Evolutionary conservation across 1,140 invertebrate genomes (phyloP).

Genomic region (Drosophila obscura): DNA sequence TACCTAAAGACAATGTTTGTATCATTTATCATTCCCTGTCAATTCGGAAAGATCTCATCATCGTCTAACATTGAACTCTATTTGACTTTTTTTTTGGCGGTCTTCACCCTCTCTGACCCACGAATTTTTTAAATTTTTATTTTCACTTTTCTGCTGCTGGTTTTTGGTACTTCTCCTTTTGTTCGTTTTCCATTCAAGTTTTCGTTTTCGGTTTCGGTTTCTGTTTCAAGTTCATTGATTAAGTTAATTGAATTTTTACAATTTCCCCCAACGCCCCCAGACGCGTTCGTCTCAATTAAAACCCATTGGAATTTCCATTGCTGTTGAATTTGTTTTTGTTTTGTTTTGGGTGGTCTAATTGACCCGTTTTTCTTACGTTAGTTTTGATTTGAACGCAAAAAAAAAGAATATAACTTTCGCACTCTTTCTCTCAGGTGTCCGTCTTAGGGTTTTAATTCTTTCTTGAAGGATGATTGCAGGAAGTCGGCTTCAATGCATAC

Average conservation of each 20-base stretch:
- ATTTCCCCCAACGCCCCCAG: not conserved
- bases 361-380: conserved; percentile 24
- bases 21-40: not conserved
- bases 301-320: not conserved
- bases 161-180: not conserved
- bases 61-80: conserved; percentile 12
- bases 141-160: not conserved
- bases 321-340: conserved; percentile 4
- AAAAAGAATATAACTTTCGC: not conserved
- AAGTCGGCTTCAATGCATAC: not conserved
- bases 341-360: conserved; percentile 27
- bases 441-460: not conserved
- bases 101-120: too few relatives aligned
- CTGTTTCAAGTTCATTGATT: conserved; percentile 68
- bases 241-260: conserved; percentile 61
- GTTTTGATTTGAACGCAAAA: conserved; percentile 19
- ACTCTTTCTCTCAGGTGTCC: conserved; percentile 5
- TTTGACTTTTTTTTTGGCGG: not conserved
- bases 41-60: not conserved
- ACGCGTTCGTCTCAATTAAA: conserved; percentile 33
- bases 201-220: conserved; percentile 22
- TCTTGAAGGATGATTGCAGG: not conserved
- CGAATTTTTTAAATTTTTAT: not conserved
- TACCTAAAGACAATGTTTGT: too few relatives aligned
- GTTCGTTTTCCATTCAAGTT: not conserved